Conservation (phyloP, 2,888 invertebrate species). For the Volucella inanis region DNA sequence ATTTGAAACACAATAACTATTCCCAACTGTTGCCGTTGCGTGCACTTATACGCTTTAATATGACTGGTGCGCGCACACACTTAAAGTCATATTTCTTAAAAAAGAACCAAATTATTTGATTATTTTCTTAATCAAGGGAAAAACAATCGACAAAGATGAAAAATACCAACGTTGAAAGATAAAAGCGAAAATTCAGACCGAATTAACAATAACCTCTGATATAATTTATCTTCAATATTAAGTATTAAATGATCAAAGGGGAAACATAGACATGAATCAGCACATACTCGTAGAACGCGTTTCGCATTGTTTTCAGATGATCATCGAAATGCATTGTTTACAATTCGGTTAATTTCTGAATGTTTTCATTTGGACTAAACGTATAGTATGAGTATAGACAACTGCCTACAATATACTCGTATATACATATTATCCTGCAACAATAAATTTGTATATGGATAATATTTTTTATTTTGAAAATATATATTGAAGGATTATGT, state of each 20-base stretch:
- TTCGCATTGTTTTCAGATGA: slow-evolving; percentile 56
- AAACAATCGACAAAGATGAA: slow-evolving; percentile 64
- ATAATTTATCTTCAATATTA: slow-evolving; percentile 71
- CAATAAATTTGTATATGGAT: slow-evolving; percentile 48
- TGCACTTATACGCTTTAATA: slow-evolving; percentile 15
- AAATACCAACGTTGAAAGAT: slow-evolving; percentile 62
- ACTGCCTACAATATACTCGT: not conserved
- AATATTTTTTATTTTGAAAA: slow-evolving; percentile 63
- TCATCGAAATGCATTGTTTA: slow-evolving; percentile 37
- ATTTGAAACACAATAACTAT: slow-evolving; percentile 32
- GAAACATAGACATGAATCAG: slow-evolving; percentile 63
- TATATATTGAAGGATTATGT: slow-evolving; percentile 39
- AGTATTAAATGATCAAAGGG: slow-evolving; percentile 75
- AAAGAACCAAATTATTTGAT: slow-evolving; percentile 62
- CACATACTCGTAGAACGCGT: slow-evolving; percentile 28
- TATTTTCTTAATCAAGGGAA: slow-evolving; percentile 68
- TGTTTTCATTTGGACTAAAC: slow-evolving; percentile 54
- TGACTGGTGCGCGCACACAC: slow-evolving; percentile 11
- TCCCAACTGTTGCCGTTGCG: slow-evolving; percentile 59
- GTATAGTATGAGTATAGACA: not conserved
- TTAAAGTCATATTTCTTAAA: slow-evolving; percentile 50
- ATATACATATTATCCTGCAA: slow-evolving; percentile 33
- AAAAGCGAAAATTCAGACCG: slow-evolving; percentile 69
- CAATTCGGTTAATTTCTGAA: slow-evolving; percentile 44
- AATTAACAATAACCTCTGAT: slow-evolving; percentile 57